Evolutionary conservation across 1,140 invertebrate genomes (phyloP), one percentile per base, ranked within the genome.

Genomic region (Liolophura sinensis): DNA sequence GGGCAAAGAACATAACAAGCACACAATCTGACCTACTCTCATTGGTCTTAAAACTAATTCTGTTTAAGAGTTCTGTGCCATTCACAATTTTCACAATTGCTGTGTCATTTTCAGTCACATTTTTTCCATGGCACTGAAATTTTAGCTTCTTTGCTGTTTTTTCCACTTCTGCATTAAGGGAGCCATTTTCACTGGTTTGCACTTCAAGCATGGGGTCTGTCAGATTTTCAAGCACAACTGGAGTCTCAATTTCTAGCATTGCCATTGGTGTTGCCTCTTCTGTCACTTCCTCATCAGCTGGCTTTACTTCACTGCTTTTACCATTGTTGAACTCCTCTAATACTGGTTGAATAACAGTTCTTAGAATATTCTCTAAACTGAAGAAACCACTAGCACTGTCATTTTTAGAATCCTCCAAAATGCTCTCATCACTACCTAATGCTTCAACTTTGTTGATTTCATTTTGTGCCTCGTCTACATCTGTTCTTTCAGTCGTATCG

Each of bases 1-100:
- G 90, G 0, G 94, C 93, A 85, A 92, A 97, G 84, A 98, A 98
- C 67, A 97, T 85, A 0, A 97, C 89, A 72, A 59, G 91, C 24
- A 80, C 87, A 86, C 95, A 97, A 84, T 85, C 66, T 76, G 81
- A 63, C 83, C 85, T 49, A 86, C 78, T 73, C 84, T 87, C 67
- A 84, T 85, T 76, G 87, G 87, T 65, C 64, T 78, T 71, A 75
- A 78, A 77, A 60, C 84, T 68, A 18, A 82, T 67, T 15, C 75
- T 64, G 59, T 86, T 85, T 25, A 90, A 79, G 14, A 91, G 70
- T 66, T 86, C 83, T 63, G 81, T 73, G 57, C 79, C 80, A 60
- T 81, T 82, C 9, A 82, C 73, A 18, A 84, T 71, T 56, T 73
- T 72, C 7, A 81, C 66, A 11, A 57, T 48, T 25, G 66, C 70